Base-by-base conservation (phyloP, 1,140 invertebrate species). In the Drosophila bocqueti region DNA sequence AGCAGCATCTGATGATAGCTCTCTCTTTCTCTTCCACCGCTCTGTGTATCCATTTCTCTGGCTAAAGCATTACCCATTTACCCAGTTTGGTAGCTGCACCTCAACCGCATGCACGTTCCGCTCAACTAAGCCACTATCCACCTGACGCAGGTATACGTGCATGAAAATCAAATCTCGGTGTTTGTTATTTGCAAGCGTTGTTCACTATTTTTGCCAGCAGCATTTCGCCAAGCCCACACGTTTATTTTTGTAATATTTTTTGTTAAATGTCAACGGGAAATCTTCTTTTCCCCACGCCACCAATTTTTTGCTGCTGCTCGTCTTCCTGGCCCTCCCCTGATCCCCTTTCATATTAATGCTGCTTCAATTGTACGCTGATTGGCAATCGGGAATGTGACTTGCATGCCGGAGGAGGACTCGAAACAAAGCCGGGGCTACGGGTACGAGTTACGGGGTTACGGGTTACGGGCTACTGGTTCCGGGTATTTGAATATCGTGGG, bases 341-440 rank as follows among this genome's bases (percentile, higher is more conserved):
- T 26, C 18, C 50, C 64, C 45, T 47, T 46, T 60, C 80, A 69
- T 81, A 89, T 90, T 89, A 89, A 89, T 89, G 84, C 84, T 81
- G 81, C 85, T 74, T 89, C 81, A 85, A 90, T 89, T 89, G 85
- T 81, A 77, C 85, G 85, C 85, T 89, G 85, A 89, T 89, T 89
- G 85, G 85, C 85, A 90, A 89, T 89, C 85, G 85, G 79, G 85
- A 90, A 90, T 89, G 85, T 89, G 85, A 89, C 85, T 89, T 89
- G 85, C 85, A 89, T 90, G 72, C 85, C 54, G 16, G 63, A 61
- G 57, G 59, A 45, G 49, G 50, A 63, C 40, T 16, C 66, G 66
- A 79, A 73, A 63, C 76, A 81, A 57, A 52, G 58, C 50, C 60
- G 31, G 21, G 71, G 60, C n/a, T 52, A 57, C 21, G 61, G 52